phyloP scores from a whole-genome alignment of 2,797 vertebrate species.

The Sebastes taczanowskii region DNA sequence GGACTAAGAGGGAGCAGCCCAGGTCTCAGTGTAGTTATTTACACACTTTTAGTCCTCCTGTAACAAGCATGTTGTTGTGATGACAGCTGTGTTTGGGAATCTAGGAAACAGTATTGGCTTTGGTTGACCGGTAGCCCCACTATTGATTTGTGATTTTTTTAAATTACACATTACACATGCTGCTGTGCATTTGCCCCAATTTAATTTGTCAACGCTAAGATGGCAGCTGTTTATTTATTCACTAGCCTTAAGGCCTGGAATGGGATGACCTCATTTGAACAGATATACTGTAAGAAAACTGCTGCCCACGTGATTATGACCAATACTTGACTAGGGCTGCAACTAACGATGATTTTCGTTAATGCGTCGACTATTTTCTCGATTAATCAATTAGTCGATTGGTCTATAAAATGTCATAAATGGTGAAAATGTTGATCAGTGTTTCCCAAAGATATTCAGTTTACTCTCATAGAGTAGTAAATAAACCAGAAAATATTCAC shows the following conservation, averaged over 20 bases:
- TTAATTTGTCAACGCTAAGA: background rate
- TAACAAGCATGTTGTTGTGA: background rate
- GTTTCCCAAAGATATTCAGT: too few species aligned
- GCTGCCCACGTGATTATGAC: background rate
- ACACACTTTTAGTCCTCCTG: background rate
- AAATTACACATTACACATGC: background rate
- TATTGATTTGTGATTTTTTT: conserved; percentile 14
- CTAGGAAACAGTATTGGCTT: background rate
- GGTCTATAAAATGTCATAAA: too few species aligned
- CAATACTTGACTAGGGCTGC: background rate
- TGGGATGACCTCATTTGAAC: background rate
- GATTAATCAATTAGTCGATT: too few species aligned
- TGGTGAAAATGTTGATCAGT: too few species aligned
- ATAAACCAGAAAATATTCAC: too few species aligned
- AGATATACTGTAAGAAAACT: background rate
- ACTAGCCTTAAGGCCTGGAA: background rate
- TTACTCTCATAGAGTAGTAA: too few species aligned
- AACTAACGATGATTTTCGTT: too few species aligned
- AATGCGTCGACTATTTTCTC: too few species aligned
- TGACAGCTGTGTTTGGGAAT: background rate
- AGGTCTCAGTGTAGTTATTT: background rate
- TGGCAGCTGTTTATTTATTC: background rate
- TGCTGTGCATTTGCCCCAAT: background rate
- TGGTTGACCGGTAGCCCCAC: background rate
- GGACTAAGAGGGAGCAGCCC: too few species aligned